Percentiles rank a stretch among this genome's conserved stretches.
Conservation (phyloP, 2,888 invertebrate genomes). For the Calliphora vomitoria region DNA sequence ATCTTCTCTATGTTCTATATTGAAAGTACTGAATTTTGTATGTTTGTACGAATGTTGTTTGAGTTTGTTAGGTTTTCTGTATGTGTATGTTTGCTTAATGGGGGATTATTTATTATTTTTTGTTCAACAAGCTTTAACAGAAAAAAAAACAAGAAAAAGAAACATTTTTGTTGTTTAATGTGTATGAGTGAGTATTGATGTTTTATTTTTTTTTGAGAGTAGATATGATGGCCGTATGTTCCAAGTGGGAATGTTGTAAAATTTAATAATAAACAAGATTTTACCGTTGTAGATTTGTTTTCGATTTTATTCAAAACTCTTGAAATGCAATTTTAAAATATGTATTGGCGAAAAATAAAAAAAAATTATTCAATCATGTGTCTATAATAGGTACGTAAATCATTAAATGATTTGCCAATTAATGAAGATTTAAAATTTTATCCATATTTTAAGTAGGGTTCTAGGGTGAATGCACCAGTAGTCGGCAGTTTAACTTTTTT, state of each 20-base stretch:
- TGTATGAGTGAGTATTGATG: not conserved
- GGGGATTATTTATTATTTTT: slow-evolving; percentile 35
- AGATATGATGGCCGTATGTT: not conserved
- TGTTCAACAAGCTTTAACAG: not conserved
- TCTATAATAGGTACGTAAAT: no score
- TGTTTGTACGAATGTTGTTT: slow-evolving; percentile 4
- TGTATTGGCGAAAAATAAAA: no score
- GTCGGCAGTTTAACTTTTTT: no score
- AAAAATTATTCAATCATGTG: no score
- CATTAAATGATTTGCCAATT: no score
- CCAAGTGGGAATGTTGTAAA: slow-evolving; percentile 1
- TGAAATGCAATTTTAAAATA: not conserved
- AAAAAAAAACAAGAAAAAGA: not conserved
- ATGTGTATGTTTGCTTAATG: slow-evolving; percentile 40
- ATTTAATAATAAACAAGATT: not conserved
- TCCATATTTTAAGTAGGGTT: no score
- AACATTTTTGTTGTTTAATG: not conserved
- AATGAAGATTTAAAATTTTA: no score
- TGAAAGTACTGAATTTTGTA: slow-evolving; percentile 15
- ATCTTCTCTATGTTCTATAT: slow-evolving; percentile 45
- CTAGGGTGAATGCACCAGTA: no score
- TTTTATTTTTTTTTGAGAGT: not conserved
- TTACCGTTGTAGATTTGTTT: not conserved
- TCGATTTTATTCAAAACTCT: not conserved
- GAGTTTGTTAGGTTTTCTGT: not conserved